Conservation (phyloP, 2,888 invertebrate species). For the Acanthosepion lycidas region DNA sequence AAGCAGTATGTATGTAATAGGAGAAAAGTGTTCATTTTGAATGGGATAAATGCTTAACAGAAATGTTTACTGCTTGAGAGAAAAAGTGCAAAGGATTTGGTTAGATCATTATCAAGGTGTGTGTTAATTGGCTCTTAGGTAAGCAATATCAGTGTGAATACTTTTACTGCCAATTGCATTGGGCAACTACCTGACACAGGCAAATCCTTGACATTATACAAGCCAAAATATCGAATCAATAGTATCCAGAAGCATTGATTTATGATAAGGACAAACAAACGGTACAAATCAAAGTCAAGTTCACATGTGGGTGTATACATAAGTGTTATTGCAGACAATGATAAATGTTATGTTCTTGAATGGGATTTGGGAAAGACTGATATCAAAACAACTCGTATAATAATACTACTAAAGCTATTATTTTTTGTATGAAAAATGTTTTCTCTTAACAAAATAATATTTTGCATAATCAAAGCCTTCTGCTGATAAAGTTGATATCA, state of each 20-base stretch:
- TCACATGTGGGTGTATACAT: neutral
- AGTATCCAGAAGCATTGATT: neutral
- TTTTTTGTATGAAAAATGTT: neutral
- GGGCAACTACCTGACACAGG: neutral
- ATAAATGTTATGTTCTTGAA: neutral
- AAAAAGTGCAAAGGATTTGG: neutral
- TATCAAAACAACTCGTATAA: neutral
- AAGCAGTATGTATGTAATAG: no score
- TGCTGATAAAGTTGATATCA: neutral
- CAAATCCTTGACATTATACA: conserved; percentile 33
- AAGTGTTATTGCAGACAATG: neutral
- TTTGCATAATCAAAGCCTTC: neutral
- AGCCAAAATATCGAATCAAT: neutral
- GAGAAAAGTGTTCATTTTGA: neutral
- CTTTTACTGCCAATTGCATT: neutral
- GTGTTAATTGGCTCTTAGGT: neutral
- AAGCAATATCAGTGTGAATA: neutral
- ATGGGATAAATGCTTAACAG: neutral
- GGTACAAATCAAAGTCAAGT: neutral
- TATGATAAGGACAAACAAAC: neutral
- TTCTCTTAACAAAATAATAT: neutral
- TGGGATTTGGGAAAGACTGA: neutral
- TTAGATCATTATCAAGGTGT: conserved; percentile 18
- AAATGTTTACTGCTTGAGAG: neutral
- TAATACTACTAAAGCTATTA: neutral